Conservation (phyloP, 92 coral and sea anemone species). For the Porites rus region DNA sequence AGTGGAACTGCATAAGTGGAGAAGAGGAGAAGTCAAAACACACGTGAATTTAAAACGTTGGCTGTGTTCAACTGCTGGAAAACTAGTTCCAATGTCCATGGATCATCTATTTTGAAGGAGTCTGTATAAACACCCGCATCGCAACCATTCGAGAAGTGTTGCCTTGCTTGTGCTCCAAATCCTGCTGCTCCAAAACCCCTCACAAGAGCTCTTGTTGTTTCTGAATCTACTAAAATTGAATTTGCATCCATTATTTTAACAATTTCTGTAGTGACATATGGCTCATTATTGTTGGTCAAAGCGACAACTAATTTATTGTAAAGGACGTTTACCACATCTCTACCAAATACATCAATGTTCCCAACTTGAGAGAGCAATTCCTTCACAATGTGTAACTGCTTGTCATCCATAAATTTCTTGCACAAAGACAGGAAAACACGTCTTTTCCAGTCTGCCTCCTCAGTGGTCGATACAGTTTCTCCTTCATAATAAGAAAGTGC, state of each 20-base stretch:
- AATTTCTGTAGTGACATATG: slow-evolving; percentile 61
- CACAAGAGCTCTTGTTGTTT: slow-evolving; percentile 68
- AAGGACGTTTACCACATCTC: slow-evolving; percentile 39
- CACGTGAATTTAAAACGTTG: slow-evolving; percentile 19
- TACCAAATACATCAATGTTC: slow-evolving; percentile 67
- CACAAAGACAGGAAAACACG: slow-evolving; percentile 56
- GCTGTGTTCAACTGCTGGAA: slow-evolving; percentile 62
- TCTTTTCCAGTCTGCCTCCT: slow-evolving; percentile 68
- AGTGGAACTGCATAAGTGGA: too few species aligned
- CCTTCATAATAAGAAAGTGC: slow-evolving; percentile 47
- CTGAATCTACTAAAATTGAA: slow-evolving; percentile 60
- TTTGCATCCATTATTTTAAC: slow-evolving; percentile 64
- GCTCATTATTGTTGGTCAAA: slow-evolving; percentile 53
- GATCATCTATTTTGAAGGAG: slow-evolving; percentile 42
- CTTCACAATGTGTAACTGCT: slow-evolving; percentile 41
- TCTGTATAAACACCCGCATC: slow-evolving; percentile 67
- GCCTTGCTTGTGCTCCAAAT: slow-evolving; percentile 58
- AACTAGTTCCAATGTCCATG: slow-evolving; percentile 75
- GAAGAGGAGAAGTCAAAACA: too few species aligned
- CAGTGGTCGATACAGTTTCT: slow-evolving; percentile 33
- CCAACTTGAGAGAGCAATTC: slow-evolving; percentile 74
- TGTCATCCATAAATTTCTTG: slow-evolving; percentile 38
- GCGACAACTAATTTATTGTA: slow-evolving; percentile 67
- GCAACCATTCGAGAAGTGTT: slow-evolving; percentile 70
- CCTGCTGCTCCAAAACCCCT: slow-evolving; percentile 73